Base-by-base conservation (phyloP, 2,888 invertebrate species). In the Mactromeris polynyma region DNA sequence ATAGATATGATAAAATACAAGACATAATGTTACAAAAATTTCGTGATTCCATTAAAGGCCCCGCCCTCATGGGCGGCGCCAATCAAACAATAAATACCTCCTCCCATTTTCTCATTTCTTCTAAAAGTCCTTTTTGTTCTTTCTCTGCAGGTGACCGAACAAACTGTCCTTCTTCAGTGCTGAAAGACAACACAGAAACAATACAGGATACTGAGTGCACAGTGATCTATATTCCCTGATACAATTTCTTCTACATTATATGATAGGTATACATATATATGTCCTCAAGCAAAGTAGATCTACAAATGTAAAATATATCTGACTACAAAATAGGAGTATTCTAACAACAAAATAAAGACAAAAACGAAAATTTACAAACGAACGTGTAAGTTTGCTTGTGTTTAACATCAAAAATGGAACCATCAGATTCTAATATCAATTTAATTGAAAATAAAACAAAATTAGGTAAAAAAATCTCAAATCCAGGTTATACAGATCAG, bases 151-250 rank as follows among this genome's bases (percentile, higher is more conserved):
- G 95, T 0, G 93, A 83, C 78, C 91, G 92, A 38, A 93, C 85
- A 86, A 96, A 93, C 85, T 94, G 93, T 17, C 96, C 96, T 38
- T 96, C 96, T 83, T 93, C 92, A 64, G 94, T 95, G 83, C 96
- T 96, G 93, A 64, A 92, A 90, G 2, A 42, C 2, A 46, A 73
- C 6, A n/a, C n/a, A n/a, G n/a, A n/a, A n/a, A n/a, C n/a, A n/a
- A n/a, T n/a, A n/a, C n/a, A 46, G 46, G 46, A 46, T n/a, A n/a
- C n/a, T n/a, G n/a, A n/a, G n/a, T n/a, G n/a, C n/a, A n/a, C 3
- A 64, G 9, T n/a, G 7, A 64, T 26, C n/a, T 64, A 26, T 26
- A 26, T 26, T 26, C 3, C 6, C n/a, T 7, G 4, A 64, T 4
- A 64, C n/a, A 64, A 6, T 26, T 64, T 64, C 1, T 64, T 1